A percentile compares a stretch with the other conserved stretches of the same genome.
Conservation (phyloP, 1,140 invertebrate species). For the Drosophila cardini region DNA sequence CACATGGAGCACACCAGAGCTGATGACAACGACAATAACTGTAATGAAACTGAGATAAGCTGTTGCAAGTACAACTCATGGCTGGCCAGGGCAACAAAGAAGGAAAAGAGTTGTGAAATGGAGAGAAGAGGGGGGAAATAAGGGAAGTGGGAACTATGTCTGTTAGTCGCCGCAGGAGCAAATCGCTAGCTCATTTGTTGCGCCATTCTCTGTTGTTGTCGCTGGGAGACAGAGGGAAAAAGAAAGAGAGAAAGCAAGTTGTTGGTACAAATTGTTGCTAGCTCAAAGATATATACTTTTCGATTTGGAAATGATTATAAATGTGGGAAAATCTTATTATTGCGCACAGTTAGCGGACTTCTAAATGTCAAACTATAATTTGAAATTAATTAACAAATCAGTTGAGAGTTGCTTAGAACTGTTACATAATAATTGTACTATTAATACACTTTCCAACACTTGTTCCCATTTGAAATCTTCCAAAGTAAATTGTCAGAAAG, state of each 20-base stretch:
- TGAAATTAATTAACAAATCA: conserved; percentile 19
- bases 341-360: neutral
- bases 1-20: conserved; percentile 58
- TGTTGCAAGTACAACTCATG: conserved; percentile 24
- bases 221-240: neutral
- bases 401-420: neutral
- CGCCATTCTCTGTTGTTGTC: conserved; percentile 30
- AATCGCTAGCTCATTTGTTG: conserved; percentile 72
- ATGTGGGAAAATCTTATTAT: conserved; percentile 19
- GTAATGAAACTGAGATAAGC: conserved; percentile 78
- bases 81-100: neutral
- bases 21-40: conserved; percentile 79
- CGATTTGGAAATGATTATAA: conserved; percentile 20
- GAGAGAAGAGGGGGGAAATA: neutral
- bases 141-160: neutral
- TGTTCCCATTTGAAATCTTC: too few relatives aligned
- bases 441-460: neutral
- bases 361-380: conserved; percentile 18
- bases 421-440: neutral
- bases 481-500: too few relatives aligned
- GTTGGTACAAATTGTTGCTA: conserved; percentile 43
- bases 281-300: conserved; percentile 55
- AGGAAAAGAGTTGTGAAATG: neutral
- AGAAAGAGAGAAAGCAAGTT: neutral
- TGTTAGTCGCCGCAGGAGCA: conserved; percentile 43